These are phyloP conservation scores for Semibalanus balanoides DNA, from an alignment of 1,140 invertebrate species.

Conservation along the genomic window DNA sequence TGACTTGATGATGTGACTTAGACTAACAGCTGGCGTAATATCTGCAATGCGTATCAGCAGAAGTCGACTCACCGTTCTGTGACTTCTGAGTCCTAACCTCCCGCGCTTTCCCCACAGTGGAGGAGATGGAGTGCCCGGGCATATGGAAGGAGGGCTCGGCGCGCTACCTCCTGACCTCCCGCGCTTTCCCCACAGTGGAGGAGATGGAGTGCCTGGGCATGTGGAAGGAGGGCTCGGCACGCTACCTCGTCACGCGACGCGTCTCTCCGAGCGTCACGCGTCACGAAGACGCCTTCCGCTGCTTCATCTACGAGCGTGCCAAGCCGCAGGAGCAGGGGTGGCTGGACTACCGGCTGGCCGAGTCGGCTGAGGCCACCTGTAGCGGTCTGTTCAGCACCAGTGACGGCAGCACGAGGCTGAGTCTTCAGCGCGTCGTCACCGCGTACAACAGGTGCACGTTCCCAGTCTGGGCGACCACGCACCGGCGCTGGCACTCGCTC, in stretches of 20 bases:
- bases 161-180: conserved; percentile 51
- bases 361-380: conserved; percentile 28
- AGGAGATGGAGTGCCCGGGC: conserved; percentile 69
- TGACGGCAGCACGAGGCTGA: conserved; percentile 23
- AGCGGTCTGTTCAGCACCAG: conserved; percentile 25
- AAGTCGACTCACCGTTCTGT: too few species aligned
- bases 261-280: neutral
- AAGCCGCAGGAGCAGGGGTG: conserved; percentile 25
- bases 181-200: conserved; percentile 44
- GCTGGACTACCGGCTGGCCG: conserved; percentile 23
- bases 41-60: too few species aligned
- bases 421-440: conserved; percentile 11
- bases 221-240: conserved; percentile 76
- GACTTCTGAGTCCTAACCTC: too few species aligned
- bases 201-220: conserved; percentile 68
- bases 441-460: conserved; percentile 42
- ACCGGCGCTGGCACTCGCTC: conserved; percentile 61
- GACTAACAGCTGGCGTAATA: too few species aligned
- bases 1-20: too few species aligned
- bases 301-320: conserved; percentile 66
- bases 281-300: conserved; percentile 79
- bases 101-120: conserved; percentile 41
- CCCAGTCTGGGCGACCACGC: conserved; percentile 54
- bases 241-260: conserved; percentile 48
- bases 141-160: conserved; percentile 80